These are phyloP conservation scores for Strix aluco DNA, from an alignment of 2,113 vertebrate species.

Conservation along the genomic window DNA sequence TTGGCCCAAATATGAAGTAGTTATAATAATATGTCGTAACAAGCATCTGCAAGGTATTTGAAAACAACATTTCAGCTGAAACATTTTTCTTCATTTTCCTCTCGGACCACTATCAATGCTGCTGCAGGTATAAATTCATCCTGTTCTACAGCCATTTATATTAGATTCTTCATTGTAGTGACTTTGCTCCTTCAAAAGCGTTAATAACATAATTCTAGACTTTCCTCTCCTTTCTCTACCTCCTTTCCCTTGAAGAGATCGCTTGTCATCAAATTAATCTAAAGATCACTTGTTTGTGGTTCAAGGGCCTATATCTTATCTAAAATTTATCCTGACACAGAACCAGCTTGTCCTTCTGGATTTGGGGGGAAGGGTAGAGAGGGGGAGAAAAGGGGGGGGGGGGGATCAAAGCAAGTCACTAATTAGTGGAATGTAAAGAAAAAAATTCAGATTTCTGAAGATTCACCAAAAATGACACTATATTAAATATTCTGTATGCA, in stretches of 20 bases:
- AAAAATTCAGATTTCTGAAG: not conserved
- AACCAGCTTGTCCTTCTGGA: not conserved
- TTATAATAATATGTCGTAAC: not conserved
- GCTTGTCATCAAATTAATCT: not conserved
- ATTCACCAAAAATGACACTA: not conserved
- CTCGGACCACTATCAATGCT: not conserved
- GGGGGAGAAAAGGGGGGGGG: accelerated
- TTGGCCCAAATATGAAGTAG: not conserved
- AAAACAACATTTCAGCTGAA: not conserved
- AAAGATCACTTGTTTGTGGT: not conserved
- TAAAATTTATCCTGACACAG: not conserved
- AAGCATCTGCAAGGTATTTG: not conserved
- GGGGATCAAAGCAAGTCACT: not conserved
- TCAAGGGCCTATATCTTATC: not conserved
- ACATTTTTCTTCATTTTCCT: not conserved
- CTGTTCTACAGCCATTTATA: not conserved
- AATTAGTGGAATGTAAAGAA: not conserved
- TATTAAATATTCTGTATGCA: not conserved
- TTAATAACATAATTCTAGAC: not conserved
- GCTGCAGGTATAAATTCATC: not conserved
- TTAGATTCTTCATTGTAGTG: not conserved
- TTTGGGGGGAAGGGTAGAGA: accelerated
- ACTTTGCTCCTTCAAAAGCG: not conserved
- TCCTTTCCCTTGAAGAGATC: not conserved
- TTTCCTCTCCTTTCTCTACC: not conserved